Base-by-base conservation (phyloP, 2,888 invertebrate genomes). In the Clunio marinus region DNA sequence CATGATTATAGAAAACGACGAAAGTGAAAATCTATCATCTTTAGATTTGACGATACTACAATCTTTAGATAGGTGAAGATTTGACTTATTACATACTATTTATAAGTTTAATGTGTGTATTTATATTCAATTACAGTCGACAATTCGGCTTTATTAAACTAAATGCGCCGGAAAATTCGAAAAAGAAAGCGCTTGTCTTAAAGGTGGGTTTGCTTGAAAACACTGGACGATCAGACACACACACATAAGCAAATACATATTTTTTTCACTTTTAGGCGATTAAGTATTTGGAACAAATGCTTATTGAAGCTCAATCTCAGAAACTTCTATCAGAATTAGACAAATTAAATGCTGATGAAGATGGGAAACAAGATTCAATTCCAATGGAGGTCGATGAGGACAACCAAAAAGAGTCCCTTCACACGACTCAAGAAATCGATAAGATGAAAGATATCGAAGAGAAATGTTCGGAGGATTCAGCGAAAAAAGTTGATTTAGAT, bases 111-210 rank as follows among this genome's bases (percentile, higher is more conserved):
- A n/a, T n/a, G n/a, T n/a, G n/a, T n/a, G n/a, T 20, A 45, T 69
- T 69, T 66, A 68, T 68, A 70, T 73, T 70, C 70, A 71, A 68
- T 84, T 84, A 71, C 82, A 96, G 96, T 77, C 92, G 93, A 24
- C 90, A 92, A 75, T 96, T 91, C 83, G 96, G 96, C 51, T 94
- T 93, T 77, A 80, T 96, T 70, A 89, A 92, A 75, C 80, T 95
- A 58, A 87, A 88, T 74, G 84, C 86, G 69, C 83, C 88, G 60
- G 93, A 93, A 77, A 91, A 94, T 83, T 82, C 84, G 13, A 85
- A 88, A 75, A 91, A 92, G 72, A 87, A 91, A 76, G 84, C 86
- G 58, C 81, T 95, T 71, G 87, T 96, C 35, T 84, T 90, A 69
- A 91, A 90, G 82, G 86, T 85, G 77, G 74, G 72, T 72, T 68